Percentiles rank a stretch among this genome's conserved stretches.
These are phyloP conservation scores for Tiliqua scincoides DNA, from an alignment of 2,113 vertebrate species.

Conservation along the genomic window DNA sequence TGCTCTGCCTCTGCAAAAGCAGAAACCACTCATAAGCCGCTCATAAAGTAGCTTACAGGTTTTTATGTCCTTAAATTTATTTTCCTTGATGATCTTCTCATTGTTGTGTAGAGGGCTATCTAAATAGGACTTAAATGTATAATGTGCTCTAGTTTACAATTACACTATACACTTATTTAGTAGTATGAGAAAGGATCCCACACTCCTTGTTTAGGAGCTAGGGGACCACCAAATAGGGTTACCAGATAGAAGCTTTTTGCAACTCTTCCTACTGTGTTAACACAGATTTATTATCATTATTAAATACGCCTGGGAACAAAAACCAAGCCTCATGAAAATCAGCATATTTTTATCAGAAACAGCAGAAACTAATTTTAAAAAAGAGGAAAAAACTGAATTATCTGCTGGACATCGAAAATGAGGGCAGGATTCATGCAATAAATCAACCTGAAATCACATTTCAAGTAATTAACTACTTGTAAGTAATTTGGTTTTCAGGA, in stretches of 20 bases:
- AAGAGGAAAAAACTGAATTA: not conserved
- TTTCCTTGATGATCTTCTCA: conserved; percentile 2
- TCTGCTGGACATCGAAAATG: not conserved
- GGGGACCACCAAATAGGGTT: not conserved
- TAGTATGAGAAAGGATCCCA: not conserved
- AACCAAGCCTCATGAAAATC: not conserved
- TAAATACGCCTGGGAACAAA: not conserved
- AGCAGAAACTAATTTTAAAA: not conserved
- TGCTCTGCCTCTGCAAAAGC: too few species aligned
- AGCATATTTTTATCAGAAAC: not conserved
- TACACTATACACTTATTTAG: not conserved
- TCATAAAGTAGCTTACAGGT: not conserved
- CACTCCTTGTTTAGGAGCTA: not conserved
- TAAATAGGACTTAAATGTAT: not conserved
- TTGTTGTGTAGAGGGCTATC: not conserved
- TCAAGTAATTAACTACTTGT: not conserved
- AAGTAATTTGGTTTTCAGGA: not conserved
- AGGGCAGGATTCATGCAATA: not conserved
- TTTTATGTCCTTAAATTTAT: not conserved
- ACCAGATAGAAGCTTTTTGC: not conserved
- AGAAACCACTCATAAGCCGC: too few species aligned
- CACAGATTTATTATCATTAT: not conserved
- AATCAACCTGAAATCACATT: not conserved
- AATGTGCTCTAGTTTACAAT: not conserved
- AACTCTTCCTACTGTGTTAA: not conserved